Percentiles rank a stretch among this genome's conserved stretches.
phyloP scores from a whole-genome alignment of 2,888 invertebrate species.

The Iselma pallidipennis region DNA sequence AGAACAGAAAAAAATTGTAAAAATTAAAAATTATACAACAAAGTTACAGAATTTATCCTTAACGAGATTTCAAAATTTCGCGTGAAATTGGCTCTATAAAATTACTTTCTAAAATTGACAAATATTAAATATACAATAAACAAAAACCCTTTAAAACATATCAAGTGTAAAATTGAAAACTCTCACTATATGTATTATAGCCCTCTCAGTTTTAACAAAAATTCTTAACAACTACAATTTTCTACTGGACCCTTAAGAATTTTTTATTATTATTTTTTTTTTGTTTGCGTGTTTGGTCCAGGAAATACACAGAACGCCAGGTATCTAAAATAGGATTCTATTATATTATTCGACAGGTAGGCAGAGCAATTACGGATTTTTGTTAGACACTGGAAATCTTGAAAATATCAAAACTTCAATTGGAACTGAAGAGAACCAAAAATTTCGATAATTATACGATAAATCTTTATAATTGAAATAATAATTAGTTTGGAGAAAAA shows the following conservation, averaged over 20 bases:
- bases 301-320: conserved; percentile 10
- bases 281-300: background rate
- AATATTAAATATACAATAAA: conserved; percentile 4
- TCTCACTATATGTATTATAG: no score
- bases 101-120: conserved; percentile 17
- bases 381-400: conserved; percentile 7
- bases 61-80: conserved; percentile 1
- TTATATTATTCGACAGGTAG: conserved; percentile 20
- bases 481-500: background rate
- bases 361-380: conserved; percentile 18
- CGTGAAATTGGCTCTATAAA: background rate
- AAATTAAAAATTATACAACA: conserved; percentile 4
- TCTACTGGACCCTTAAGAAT: background rate
- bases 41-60: background rate
- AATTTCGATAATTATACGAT: no score
- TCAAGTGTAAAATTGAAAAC: background rate
- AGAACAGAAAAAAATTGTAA: conserved; percentile 19
- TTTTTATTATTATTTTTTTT: background rate
- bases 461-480: background rate
- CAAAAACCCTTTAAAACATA: background rate
- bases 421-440: background rate
- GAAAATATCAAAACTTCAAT: background rate
- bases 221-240: background rate
- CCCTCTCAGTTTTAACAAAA: no score
- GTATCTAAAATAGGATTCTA: conserved; percentile 13